Evolutionary conservation across 1,140 invertebrate genomes (phyloP), one percentile per base, ranked within the genome.

Genomic region (Teleogryllus occipitalis): DNA sequence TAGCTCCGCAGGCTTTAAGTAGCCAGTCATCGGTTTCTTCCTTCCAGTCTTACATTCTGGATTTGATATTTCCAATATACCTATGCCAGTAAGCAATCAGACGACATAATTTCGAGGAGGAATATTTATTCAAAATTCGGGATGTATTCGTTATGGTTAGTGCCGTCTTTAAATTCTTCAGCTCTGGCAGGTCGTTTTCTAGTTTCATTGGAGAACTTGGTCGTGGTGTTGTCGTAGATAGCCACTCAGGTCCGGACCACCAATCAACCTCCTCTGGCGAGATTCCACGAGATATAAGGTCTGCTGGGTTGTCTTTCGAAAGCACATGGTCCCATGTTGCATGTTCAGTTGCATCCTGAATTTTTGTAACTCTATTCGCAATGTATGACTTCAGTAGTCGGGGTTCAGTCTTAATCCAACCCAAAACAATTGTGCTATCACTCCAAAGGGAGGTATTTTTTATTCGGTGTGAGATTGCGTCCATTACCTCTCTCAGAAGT

Each of bases 361-460:
- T 84, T 78, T 83, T 82, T 14, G 83, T 81, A 2, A 87, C 79
- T 15, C 84, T 76, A 76, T 86, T 85, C 8, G 85, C 84, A 6
- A 86, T 84, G 80, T 83, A 86, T 0, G 84, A 83, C 78, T 85
- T 85, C 79, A 80, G 82, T 46, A 74, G 15, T 18, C 54, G 48
- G 8, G 77, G 76, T 39, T 39, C 27, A 39, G 27, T 39, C 27
- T 39, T 39, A 5, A 39, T 39, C 27, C 27, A 39, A 39, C 27
- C 27, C 27, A 39, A 39, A 1, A 39, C 27, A 2, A 39, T 39
- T 39, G 27, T 39, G 1, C 27, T 39, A 39, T 39, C 27, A 39
- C 27, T 39, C 27, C 27, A 39, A 39, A 39, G 27, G 27, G 5
- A 39, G 27, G 27, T 39, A 39, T 39, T 39, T 39, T 39, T 39